Evolutionary conservation across 1,140 invertebrate species (phyloP).

Genomic region (Megalonaias nervosa): DNA sequence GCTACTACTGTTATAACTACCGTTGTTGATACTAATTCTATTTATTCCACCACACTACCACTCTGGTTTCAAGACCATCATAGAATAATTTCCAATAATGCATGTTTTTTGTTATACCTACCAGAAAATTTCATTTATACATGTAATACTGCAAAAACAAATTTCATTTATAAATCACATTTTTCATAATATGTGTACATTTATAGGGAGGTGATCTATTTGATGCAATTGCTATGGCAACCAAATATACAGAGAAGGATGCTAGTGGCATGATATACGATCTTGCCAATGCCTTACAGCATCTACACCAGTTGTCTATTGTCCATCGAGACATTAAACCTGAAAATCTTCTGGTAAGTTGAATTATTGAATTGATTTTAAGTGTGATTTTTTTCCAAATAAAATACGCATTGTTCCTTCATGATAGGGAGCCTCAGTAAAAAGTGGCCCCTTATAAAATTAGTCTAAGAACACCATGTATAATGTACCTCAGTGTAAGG

Average conservation of each 20-base stretch:
- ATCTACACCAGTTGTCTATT: conserved; percentile 69
- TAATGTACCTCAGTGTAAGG: too few relatives aligned
- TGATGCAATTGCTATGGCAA: conserved; percentile 65
- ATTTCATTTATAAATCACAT: neutral
- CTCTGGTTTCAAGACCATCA: neutral
- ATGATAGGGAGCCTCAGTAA: too few relatives aligned
- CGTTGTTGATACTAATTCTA: too few relatives aligned
- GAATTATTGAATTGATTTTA: neutral
- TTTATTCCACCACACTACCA: neutral
- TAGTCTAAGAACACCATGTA: too few relatives aligned
- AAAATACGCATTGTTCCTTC: too few relatives aligned
- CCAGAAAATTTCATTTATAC: neutral
- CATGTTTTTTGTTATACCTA: neutral
- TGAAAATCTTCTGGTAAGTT: conserved; percentile 71
- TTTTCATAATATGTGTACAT: conserved; percentile 11
- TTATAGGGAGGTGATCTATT: conserved; percentile 70
- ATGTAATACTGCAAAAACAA: neutral
- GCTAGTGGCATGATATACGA: conserved; percentile 69
- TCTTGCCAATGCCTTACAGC: conserved; percentile 69
- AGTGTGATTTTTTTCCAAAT: neutral
- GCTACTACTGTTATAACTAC: too few relatives aligned
- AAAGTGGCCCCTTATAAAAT: too few relatives aligned
- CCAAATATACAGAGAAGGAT: conserved; percentile 69
- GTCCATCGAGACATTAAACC: conserved; percentile 73
- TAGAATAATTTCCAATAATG: neutral